These are phyloP conservation scores for Periphyllus acericola DNA, from an alignment of 2,888 invertebrate species.

Conservation along the genomic window DNA sequence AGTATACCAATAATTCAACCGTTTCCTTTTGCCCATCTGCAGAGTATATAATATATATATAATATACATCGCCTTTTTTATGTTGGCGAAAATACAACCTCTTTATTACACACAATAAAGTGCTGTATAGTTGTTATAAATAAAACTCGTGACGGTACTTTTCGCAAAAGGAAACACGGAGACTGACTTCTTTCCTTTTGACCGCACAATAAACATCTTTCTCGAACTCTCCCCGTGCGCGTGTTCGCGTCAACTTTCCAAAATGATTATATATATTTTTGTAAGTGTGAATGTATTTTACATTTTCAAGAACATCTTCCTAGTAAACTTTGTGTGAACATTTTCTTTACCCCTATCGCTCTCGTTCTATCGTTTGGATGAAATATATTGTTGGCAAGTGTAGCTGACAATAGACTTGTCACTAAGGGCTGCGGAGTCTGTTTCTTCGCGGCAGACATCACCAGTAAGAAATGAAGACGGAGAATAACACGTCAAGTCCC, in stretches of 20 bases:
- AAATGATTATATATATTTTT: background rate
- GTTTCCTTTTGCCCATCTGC: background rate
- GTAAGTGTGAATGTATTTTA: background rate
- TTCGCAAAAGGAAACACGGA: background rate
- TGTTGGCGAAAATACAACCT: background rate
- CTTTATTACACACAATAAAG: background rate
- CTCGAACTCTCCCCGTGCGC: background rate
- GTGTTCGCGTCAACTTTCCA: background rate
- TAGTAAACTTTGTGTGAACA: background rate
- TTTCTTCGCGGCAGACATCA: too few species aligned
- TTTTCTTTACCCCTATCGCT: background rate
- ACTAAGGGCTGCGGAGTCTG: too few species aligned
- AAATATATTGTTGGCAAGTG: too few species aligned
- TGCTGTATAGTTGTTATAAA: background rate
- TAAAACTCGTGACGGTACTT: background rate
- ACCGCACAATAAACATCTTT: slow-evolving; percentile 13
- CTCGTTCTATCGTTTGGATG: too few species aligned
- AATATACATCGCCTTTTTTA: background rate
- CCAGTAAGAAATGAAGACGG: too few species aligned
- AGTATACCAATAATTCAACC: background rate
- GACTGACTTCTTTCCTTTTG: slow-evolving; percentile 12
- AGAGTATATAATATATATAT: background rate
- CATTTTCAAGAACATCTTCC: background rate
- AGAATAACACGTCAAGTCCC: too few species aligned
- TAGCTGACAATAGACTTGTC: too few species aligned